These are phyloP conservation scores for Nemotelus pantherinus DNA, from an alignment of 2,888 invertebrate species.

Conservation along the genomic window DNA sequence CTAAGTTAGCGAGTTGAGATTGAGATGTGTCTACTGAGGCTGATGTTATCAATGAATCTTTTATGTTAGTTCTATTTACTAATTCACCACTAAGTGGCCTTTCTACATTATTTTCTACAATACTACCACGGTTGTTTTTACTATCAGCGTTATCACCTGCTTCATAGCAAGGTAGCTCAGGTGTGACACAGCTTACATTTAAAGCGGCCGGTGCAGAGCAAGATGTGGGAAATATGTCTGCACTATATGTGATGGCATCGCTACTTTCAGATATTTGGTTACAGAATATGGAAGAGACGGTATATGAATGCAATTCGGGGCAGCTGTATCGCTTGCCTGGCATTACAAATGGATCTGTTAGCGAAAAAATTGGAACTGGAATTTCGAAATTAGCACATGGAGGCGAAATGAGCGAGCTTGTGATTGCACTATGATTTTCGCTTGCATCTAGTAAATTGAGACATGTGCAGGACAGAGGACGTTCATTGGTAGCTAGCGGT, in stretches of 20 bases:
- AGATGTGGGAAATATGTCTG: constrained; percentile 42
- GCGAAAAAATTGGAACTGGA: constrained; percentile 27
- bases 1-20: constrained; percentile 47
- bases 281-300: background rate
- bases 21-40: constrained; percentile 45
- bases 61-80: constrained; percentile 40
- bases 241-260: constrained; percentile 16
- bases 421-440: background rate
- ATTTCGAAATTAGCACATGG: constrained; percentile 4
- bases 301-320: constrained; percentile 16
- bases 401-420: background rate
- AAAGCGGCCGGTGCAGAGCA: constrained; percentile 47
- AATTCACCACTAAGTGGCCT: constrained; percentile 17
- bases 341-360: constrained; percentile 33
- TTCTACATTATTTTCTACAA: constrained; percentile 12
- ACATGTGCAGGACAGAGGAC: constrained; percentile 62
- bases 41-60: constrained; percentile 32
- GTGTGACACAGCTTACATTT: constrained; percentile 9
- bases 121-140: background rate
- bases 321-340: constrained; percentile 35
- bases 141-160: too few species aligned
- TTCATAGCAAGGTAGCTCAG: background rate
- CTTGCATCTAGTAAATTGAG: constrained; percentile 46
- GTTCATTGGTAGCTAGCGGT: constrained; percentile 64
- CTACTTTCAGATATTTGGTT: constrained; percentile 6